Conservation (phyloP, 2,888 invertebrate genomes). For the Uropetala carovei region DNA sequence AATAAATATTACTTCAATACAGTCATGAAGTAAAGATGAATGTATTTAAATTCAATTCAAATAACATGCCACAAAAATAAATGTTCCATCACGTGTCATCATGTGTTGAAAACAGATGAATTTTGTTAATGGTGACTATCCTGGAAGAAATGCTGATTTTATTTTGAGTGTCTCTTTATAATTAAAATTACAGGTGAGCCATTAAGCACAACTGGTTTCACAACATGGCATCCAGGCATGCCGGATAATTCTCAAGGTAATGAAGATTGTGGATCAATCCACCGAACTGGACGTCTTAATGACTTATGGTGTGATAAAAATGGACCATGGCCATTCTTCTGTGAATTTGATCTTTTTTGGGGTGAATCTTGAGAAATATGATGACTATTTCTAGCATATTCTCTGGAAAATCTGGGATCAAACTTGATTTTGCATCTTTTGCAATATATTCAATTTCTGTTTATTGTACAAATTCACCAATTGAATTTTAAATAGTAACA, state of each 20-base stretch:
- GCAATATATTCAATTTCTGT: too few relatives aligned
- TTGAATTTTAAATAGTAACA: too few relatives aligned
- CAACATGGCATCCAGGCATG: background rate
- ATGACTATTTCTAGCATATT: background rate
- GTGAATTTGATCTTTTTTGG: slow-evolving; percentile 50
- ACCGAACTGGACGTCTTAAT: background rate
- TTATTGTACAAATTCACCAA: too few relatives aligned
- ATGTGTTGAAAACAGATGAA: too few relatives aligned
- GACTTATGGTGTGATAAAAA: background rate
- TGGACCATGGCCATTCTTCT: slow-evolving; percentile 35
- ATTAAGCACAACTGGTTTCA: background rate
- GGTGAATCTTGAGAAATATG: background rate
- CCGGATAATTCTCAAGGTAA: background rate
- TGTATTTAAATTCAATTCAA: background rate
- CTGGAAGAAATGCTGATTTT: too few relatives aligned
- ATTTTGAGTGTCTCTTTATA: too few relatives aligned
- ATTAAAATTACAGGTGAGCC: too few relatives aligned
- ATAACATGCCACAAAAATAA: background rate
- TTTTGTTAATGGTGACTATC: too few relatives aligned
- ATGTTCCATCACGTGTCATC: too few relatives aligned
- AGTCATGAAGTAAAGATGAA: background rate
- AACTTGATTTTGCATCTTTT: background rate
- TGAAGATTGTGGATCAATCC: slow-evolving; percentile 20
- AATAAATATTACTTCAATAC: too few relatives aligned
- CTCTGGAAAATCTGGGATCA: background rate